Conservation (phyloP, 2,888 invertebrate genomes). For the Tridacna crocea region DNA sequence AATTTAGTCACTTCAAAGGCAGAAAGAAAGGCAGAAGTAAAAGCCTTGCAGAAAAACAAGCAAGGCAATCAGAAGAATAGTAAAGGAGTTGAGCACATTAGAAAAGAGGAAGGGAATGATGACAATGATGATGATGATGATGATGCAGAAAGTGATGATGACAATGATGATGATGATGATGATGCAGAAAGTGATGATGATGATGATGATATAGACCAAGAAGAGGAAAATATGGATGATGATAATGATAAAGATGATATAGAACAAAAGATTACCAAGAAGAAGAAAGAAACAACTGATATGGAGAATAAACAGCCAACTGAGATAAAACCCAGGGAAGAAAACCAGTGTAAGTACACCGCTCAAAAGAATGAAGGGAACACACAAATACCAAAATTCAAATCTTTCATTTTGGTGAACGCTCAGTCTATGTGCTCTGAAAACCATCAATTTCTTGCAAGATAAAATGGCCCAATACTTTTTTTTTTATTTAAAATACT, state of each 20-base stretch:
- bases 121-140: neutral
- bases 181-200: conserved; percentile 4
- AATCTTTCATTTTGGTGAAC: too few relatives aligned
- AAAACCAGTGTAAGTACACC: conserved; percentile 40
- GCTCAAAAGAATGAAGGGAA: too few relatives aligned
- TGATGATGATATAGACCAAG: too few relatives aligned
- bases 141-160: neutral
- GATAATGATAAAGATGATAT: neutral
- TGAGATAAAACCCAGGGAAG: conserved; percentile 39
- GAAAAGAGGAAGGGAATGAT: neutral
- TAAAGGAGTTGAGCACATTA: neutral
- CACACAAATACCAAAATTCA: too few relatives aligned
- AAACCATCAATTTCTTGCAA: too few relatives aligned
- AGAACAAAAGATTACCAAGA: neutral
- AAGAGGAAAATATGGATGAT: too few relatives aligned
- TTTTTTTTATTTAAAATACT: too few relatives aligned
- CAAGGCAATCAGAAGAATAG: neutral
- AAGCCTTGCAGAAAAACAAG: neutral
- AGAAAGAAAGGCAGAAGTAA: too few relatives aligned
- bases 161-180: neutral
- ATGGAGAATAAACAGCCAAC: conserved; percentile 31
- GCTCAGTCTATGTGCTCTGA: too few relatives aligned
- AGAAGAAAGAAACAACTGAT: neutral
- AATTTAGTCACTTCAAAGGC: too few relatives aligned
- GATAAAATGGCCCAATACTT: too few relatives aligned